Conservation (phyloP, 2,888 invertebrate genomes). For the Cremastobaeus sp. region DNA sequence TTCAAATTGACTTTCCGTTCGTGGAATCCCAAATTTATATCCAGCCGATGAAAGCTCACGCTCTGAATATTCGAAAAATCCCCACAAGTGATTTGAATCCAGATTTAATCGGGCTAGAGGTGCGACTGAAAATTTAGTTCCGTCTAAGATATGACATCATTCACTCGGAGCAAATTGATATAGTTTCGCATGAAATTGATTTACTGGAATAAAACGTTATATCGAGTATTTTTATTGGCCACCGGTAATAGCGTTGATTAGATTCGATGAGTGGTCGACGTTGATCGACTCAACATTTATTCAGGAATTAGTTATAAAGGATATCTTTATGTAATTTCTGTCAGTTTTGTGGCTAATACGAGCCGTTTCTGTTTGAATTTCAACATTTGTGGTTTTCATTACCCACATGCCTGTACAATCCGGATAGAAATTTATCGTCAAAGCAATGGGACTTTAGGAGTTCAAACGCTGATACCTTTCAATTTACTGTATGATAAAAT, state of each 20-base stretch:
- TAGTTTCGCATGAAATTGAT: too few species aligned
- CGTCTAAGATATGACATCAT: too few species aligned
- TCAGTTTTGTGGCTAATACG: constrained; percentile 26
- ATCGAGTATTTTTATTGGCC: too few species aligned
- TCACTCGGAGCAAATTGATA: too few species aligned
- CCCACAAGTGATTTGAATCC: constrained; percentile 12
- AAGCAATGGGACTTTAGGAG: constrained; percentile 17
- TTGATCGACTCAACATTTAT: constrained; percentile 25
- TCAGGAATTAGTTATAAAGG: constrained; percentile 24
- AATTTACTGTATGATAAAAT: constrained; percentile 16
- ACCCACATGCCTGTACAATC: constrained; percentile 32
- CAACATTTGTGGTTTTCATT: constrained; percentile 48
- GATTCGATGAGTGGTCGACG: too few species aligned
- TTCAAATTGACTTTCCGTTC: constrained; percentile 28
- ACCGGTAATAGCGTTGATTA: too few species aligned
- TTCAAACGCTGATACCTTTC: constrained; percentile 39
- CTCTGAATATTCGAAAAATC: not conserved
- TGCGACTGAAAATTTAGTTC: too few species aligned
- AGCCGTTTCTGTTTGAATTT: constrained; percentile 32
- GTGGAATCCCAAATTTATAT: not conserved
- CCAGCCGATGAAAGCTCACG: not conserved
- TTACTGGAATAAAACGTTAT: too few species aligned
- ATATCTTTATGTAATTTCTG: constrained; percentile 34
- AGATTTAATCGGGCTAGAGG: constrained; percentile 20
- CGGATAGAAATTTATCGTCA: constrained; percentile 49